Conservation (phyloP, 1,140 invertebrate genomes). For the Nasonia vitripennis region DNA sequence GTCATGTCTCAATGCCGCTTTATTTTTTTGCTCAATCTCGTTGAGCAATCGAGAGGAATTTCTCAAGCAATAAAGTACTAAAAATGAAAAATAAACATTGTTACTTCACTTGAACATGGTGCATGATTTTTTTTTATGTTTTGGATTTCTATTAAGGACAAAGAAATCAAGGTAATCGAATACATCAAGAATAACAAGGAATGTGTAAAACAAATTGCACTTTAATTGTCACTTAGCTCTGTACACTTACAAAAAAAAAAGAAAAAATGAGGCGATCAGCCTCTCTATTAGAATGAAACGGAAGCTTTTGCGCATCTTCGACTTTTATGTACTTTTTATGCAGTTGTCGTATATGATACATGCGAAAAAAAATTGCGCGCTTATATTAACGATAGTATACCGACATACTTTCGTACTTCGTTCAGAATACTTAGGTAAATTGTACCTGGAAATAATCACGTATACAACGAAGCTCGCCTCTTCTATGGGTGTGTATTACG, state of each 20-base stretch:
- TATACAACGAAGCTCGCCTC: conserved; percentile 26
- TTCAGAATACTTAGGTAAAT: conserved; percentile 32
- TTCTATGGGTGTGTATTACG: conserved; percentile 36
- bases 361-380: conserved; percentile 37
- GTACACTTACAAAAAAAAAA: conserved; percentile 48
- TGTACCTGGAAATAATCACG: conserved; percentile 34
- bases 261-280: not conserved
- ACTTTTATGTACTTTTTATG: conserved; percentile 14
- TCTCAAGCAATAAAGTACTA: conserved; percentile 34
- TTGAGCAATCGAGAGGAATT: conserved; percentile 21
- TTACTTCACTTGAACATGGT: not conserved
- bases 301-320: conserved; percentile 21
- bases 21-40: conserved; percentile 14
- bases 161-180: not conserved
- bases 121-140: not conserved
- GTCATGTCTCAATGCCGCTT: conserved; percentile 29
- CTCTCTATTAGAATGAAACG: conserved; percentile 12
- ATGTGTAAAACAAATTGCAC: conserved; percentile 58
- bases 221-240: conserved; percentile 54
- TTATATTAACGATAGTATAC: conserved; percentile 6
- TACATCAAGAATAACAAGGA: not conserved
- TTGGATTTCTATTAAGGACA: not conserved
- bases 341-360: conserved; percentile 2
- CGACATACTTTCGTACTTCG: not conserved
- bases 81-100: not conserved